Evolutionary conservation across 2,888 invertebrate species (phyloP).

Genomic region (Pristionchus mayeri): DNA sequence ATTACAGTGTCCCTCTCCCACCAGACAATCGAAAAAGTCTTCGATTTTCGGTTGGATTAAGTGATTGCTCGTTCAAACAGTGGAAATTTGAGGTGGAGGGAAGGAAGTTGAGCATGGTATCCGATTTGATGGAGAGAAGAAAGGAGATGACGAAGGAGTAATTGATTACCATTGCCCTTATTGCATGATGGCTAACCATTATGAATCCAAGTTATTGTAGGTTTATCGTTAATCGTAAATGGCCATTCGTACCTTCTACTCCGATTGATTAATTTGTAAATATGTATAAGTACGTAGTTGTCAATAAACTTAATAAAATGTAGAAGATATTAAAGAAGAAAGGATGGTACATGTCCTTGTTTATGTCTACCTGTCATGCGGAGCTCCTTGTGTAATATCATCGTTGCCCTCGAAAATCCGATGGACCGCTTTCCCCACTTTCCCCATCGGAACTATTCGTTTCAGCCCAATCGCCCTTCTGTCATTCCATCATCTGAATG

Average conservation of each 20-base stretch:
- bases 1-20: slow-evolving; percentile 63
- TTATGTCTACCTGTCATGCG: too few relatives aligned
- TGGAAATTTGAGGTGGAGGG: slow-evolving; percentile 56
- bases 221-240: too few relatives aligned
- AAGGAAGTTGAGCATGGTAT: slow-evolving; percentile 60
- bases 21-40: slow-evolving; percentile 55
- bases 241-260: too few relatives aligned
- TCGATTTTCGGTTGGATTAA: slow-evolving; percentile 12
- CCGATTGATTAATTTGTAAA: too few relatives aligned
- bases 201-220: too few relatives aligned
- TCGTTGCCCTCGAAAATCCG: background rate
- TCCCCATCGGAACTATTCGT: background rate
- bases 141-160: background rate
- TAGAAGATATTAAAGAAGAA: too few relatives aligned
- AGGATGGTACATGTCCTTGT: too few relatives aligned
- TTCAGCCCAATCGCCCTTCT: background rate
- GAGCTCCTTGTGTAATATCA: too few relatives aligned
- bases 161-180: background rate
- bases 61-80: background rate
- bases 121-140: slow-evolving; percentile 52
- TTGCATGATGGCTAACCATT: too few relatives aligned
- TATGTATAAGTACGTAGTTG: too few relatives aligned
- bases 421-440: background rate
- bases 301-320: too few relatives aligned
- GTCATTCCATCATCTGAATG: background rate